Conservation (phyloP, 2,797 vertebrate genomes). For the Danio kyathit region DNA sequence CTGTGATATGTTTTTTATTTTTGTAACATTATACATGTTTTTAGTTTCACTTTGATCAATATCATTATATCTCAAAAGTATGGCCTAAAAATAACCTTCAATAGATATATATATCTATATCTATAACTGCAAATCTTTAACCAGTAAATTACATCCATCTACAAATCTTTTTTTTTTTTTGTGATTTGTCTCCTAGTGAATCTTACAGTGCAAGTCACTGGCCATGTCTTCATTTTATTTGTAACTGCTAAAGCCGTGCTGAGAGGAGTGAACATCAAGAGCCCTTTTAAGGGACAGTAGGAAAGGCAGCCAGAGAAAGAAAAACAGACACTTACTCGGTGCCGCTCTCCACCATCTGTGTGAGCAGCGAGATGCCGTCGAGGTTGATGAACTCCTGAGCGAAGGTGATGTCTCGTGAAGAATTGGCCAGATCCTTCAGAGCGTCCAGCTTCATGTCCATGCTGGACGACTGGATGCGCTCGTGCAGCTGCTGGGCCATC, state of each 20-base stretch:
- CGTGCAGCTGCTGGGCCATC: constrained; percentile 91
- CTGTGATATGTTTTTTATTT: too few species aligned
- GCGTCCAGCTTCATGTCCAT: constrained; percentile 98
- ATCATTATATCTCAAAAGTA: background rate
- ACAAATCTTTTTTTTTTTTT: background rate
- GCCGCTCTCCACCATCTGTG: constrained; percentile 98
- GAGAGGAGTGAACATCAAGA: constrained; percentile 28
- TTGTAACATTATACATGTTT: too few species aligned
- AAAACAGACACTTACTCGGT: constrained; percentile 88
- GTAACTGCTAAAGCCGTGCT: constrained; percentile 33
- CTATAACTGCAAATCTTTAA: background rate
- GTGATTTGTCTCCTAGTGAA: background rate
- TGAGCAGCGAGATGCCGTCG: constrained; percentile 95
- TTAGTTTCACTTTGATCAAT: background rate
- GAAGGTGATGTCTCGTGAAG: constrained; percentile 94
- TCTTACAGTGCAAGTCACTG: constrained; percentile 33
- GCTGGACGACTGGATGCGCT: constrained; percentile 95
- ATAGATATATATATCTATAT: background rate
- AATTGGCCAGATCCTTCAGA: constrained; percentile 94
- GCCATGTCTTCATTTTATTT: constrained; percentile 19
- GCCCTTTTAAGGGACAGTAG: background rate
- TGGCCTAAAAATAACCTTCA: background rate
- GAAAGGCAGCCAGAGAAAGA: background rate
- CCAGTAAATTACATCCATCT: background rate
- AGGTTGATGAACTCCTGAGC: constrained; percentile 99